A percentile compares a stretch with the other conserved stretches of the same genome.
These are phyloP conservation scores for Poeciliopsis paucimaculata DNA, from an alignment of 2,797 vertebrate genomes.

Conservation along the genomic window DNA sequence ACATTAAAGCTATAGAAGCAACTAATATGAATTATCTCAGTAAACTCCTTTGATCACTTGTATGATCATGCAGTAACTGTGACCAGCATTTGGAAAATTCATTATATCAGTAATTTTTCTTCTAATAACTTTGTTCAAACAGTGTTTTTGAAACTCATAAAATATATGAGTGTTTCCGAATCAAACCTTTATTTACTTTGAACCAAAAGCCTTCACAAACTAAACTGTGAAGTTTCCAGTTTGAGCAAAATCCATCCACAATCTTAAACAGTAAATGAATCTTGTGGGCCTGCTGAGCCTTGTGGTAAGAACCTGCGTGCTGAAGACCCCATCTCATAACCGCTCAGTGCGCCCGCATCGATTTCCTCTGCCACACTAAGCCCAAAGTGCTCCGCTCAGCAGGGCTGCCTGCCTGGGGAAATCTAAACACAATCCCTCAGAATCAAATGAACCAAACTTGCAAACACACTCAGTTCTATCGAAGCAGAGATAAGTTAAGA, in stretches of 20 bases:
- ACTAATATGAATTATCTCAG: not conserved
- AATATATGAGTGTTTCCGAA: not conserved
- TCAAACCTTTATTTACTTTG: not conserved
- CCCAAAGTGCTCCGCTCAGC: constrained; percentile 12
- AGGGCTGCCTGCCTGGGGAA: constrained; percentile 14
- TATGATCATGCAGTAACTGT: not conserved
- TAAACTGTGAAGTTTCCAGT: not conserved
- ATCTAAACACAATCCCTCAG: constrained; percentile 22
- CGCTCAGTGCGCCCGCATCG: constrained; percentile 12
- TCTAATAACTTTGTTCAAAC: not conserved
- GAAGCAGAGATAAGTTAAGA: not conserved
- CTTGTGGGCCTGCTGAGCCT: not conserved
- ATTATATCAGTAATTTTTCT: not conserved
- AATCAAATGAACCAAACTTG: constrained; percentile 12
- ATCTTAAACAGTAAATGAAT: not conserved
- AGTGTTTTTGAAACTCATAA: not conserved
- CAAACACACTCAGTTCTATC: constrained; percentile 5
- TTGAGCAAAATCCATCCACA: not conserved
- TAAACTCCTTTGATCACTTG: not conserved
- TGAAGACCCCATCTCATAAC: constrained; percentile 23
- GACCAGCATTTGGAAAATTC: not conserved
- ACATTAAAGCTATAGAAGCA: not conserved
- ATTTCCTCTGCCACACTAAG: constrained; percentile 36
- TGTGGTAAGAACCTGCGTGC: not conserved
- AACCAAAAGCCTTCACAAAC: not conserved